Evolutionary conservation across 1,140 invertebrate species (phyloP), one percentile per base, ranked within the genome.

Genomic region (Prorops nasuta): DNA sequence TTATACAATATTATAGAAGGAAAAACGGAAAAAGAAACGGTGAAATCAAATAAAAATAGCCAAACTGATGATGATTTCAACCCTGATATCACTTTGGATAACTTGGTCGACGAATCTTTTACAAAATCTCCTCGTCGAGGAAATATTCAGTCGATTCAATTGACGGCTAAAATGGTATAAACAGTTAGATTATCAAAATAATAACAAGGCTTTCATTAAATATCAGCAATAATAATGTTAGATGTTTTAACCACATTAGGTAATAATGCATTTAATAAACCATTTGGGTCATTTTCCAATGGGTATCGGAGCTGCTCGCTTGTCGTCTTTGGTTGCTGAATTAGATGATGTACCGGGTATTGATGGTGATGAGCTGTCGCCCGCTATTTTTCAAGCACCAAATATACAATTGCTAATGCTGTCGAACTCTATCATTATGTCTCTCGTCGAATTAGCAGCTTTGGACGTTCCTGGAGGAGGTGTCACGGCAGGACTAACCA

Each of bases 321-420:
- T 94, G 10, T 89, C 89, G 51, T 96, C 91, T 1, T 79, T 90
- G 56, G 91, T 98, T 2, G 90, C 90, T 49, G 95, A 98, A 77
- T 86, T 93, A 56, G 93, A 97, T 69, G 95, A 98, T 74, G 85
- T 91, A n/a, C 86, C 89, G 1, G 83, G 86, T 46, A 78, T 88
- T 7, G 74, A 80, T 22, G 80, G 83, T 12, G 83, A 86, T 51
- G 91, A 94, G 63, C 72, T 95, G 3, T 87, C 85, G 28, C 80
- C 84, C 6, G 85, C 90, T 24, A 85, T 94, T 39, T 90, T 98
- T 63, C 81, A 84, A 47, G 87, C 91, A n/a, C 89, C 93, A 15
- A 94, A 96, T 76, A 83, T 91, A 56, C 86, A 96, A 81, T 80
- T 97, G 40, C 89, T 98, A 76, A 88, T 95, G 58, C 74, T 96